Evolutionary conservation across 2,888 invertebrate genomes (phyloP).

Genomic region (Argyresthia albistria): DNA sequence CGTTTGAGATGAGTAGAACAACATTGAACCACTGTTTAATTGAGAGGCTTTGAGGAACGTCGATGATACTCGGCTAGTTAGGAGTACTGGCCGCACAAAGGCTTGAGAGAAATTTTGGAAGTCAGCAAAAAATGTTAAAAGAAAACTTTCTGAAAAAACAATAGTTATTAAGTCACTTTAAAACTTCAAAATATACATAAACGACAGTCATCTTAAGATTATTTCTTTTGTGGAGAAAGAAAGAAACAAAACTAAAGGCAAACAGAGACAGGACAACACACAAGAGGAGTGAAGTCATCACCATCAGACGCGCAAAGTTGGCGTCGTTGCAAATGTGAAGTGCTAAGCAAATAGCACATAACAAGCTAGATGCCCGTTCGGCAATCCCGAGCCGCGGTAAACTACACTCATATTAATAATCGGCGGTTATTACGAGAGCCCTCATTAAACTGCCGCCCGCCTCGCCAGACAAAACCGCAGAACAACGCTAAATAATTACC

Average conservation of each 20-base stretch:
- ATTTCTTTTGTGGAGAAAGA: no score
- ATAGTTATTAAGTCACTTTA: no score
- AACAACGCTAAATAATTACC: slow-evolving; percentile 68
- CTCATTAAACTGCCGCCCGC: slow-evolving; percentile 55
- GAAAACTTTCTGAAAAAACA: no score
- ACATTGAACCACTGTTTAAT: background rate
- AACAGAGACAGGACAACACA: no score
- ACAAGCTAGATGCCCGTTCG: slow-evolving; percentile 21
- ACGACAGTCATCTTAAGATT: no score
- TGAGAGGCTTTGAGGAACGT: background rate
- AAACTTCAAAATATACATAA: no score
- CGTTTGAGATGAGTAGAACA: background rate
- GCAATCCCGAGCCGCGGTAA: slow-evolving; percentile 45
- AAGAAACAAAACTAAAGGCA: no score
- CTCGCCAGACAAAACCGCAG: slow-evolving; percentile 57
- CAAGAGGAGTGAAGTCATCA: background rate
- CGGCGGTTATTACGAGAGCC: slow-evolving; percentile 54
- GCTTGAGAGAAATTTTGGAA: background rate
- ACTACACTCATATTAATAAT: slow-evolving; percentile 63
- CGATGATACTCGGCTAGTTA: background rate
- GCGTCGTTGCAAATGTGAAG: slow-evolving; percentile 9
- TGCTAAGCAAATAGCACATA: slow-evolving; percentile 29
- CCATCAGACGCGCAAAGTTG: slow-evolving; percentile 5
- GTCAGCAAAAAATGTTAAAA: background rate
- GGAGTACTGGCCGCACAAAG: background rate